A percentile compares a stretch with the other conserved stretches of the same genome.
phyloP scores from a whole-genome alignment of 1,140 invertebrate species.

The Cryptotermes secundus region DNA sequence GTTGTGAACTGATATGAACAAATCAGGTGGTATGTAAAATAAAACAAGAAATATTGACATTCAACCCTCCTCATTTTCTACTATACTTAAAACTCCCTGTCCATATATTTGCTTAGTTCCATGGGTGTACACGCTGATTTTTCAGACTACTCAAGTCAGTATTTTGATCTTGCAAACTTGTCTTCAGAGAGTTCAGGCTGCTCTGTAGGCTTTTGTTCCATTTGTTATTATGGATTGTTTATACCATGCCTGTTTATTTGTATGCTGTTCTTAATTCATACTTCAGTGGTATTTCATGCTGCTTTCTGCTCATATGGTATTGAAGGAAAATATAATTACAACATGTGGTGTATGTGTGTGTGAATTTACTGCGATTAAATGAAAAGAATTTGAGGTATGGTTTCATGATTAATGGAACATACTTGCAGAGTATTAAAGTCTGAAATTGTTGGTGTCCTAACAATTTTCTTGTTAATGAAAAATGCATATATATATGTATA shows the following conservation, averaged over 20 bases:
- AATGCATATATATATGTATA: too few relatives aligned
- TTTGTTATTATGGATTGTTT: background rate
- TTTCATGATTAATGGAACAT: background rate
- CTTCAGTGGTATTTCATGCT: background rate
- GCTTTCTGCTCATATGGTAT: background rate
- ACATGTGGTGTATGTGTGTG: background rate
- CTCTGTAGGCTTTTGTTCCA: background rate
- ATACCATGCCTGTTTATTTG: background rate
- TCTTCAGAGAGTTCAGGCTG: background rate
- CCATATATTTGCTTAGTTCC: background rate
- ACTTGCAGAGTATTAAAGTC: background rate
- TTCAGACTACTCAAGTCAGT: background rate
- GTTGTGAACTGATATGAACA: background rate
- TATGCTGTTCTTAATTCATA: background rate
- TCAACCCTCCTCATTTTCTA: background rate
- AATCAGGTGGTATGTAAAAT: background rate
- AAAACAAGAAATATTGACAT: conserved; percentile 2
- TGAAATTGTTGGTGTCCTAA: background rate
- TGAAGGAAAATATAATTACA: background rate
- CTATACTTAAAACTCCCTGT: background rate
- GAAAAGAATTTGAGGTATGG: background rate
- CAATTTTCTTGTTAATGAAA: background rate
- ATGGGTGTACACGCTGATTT: background rate
- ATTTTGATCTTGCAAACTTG: background rate
- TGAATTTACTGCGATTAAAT: background rate